Conservation (phyloP, 2,797 vertebrate genomes). For the Argya squamiceps region DNA sequence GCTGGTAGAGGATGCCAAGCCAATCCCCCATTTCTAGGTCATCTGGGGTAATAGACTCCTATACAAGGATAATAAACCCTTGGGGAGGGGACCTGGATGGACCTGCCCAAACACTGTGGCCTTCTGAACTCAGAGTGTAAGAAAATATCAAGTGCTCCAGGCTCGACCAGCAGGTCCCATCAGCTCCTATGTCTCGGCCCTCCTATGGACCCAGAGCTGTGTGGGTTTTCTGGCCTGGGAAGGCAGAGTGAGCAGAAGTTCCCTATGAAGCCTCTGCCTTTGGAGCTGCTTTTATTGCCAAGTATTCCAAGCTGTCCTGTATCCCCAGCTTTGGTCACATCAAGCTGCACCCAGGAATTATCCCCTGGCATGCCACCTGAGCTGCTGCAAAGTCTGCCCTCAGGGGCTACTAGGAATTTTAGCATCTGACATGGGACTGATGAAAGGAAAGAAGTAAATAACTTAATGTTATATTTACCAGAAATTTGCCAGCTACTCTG, state of each 20-base stretch:
- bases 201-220: rapidly evolving
- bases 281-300: not conserved
- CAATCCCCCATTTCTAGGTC: not conserved
- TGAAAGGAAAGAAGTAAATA: not conserved
- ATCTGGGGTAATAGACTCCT: not conserved
- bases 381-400: not conserved
- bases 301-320: not conserved
- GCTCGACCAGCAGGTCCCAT: not conserved
- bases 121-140: not conserved
- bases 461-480: not conserved
- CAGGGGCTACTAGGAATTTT: not conserved
- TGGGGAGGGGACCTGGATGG: not conserved
- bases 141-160: not conserved
- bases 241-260: not conserved
- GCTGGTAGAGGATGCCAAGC: not conserved
- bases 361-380: not conserved
- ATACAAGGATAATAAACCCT: not conserved
- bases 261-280: not conserved
- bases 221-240: not conserved
- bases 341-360: not conserved
- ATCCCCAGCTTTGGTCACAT: not conserved
- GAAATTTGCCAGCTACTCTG: not conserved
- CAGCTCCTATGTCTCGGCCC: not conserved
- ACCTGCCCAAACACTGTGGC: not conserved
- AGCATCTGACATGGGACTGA: not conserved